Conservation (phyloP, 2,797 vertebrate species). For the Sebastolobus altivelis region DNA sequence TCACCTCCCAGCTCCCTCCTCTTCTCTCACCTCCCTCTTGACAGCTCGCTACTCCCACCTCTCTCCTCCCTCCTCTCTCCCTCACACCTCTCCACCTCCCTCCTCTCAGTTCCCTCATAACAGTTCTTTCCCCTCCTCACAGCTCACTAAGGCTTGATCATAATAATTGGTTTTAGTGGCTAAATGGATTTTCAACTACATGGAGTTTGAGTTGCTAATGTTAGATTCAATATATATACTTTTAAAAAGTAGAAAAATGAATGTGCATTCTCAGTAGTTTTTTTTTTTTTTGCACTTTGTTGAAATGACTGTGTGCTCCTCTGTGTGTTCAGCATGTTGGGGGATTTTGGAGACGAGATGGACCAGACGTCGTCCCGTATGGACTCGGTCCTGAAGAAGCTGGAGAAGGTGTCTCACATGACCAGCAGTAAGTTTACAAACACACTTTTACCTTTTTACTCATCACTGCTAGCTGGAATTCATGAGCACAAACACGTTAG, state of each 20-base stretch:
- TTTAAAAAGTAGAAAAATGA: neutral
- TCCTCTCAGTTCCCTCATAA: too few relatives aligned
- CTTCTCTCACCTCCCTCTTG: too few relatives aligned
- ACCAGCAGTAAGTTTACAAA: slow-evolving; percentile 84
- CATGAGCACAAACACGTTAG: too few relatives aligned
- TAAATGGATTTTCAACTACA: neutral
- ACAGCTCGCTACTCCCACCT: too few relatives aligned
- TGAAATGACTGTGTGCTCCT: neutral
- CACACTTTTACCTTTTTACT: too few relatives aligned
- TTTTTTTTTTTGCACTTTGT: accelerated
- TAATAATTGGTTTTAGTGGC: neutral
- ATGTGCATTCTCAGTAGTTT: neutral
- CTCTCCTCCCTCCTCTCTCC: too few relatives aligned
- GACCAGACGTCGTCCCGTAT: slow-evolving; percentile 88
- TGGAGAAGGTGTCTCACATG: slow-evolving; percentile 91
- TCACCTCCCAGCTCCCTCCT: too few relatives aligned
- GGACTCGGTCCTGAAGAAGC: slow-evolving; percentile 89
- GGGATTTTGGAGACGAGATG: slow-evolving; percentile 89
- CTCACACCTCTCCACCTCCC: too few relatives aligned
- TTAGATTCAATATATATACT: neutral
- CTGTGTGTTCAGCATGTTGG: slow-evolving; percentile 82
- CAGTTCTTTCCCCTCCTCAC: too few relatives aligned
- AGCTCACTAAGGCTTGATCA: neutral
- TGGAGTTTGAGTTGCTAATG: neutral
- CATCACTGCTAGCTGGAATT: too few relatives aligned